Base-by-base conservation (phyloP, 1,140 invertebrate species). In the Grapholita molesta region DNA sequence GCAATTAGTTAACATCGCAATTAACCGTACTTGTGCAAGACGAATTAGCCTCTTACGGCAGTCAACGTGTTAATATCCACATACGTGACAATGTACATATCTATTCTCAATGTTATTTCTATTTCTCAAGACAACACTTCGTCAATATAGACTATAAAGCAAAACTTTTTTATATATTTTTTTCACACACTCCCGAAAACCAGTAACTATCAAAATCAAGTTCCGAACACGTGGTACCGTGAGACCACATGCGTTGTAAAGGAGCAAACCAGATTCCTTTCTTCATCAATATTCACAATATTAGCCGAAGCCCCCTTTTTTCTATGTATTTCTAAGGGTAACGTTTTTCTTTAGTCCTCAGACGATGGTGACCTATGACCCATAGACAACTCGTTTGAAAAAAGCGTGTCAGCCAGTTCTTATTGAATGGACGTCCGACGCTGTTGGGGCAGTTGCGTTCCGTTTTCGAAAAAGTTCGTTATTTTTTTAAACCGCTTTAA, bases 271-370 rank as follows among this genome's bases (percentile, higher is more conserved):
- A 84, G 87, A 90, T 90, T 88, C 70, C 76, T 82, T 90, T 89
- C 86, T 88, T 89, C 87, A 91, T 91, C 89, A 91, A 91, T 91
- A 91, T 91, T 89, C 89, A 91, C 87, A 85, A 91, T 91, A 89
- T 88, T 83, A 86, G 79, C 78, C 68, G 85, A 84, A 83, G 85
- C 81, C 86, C n/a, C 85, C 82, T 88, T 87, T 88, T 89, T 87
- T 79, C 77, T 71, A 67, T 70, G 28, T 73, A 64, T 80, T 88
- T 86, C 88, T 70, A 32, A 78, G 81, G 68, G 77, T 79, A 80
- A 79, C 70, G 74, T 82, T 90, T 89, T 90, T 88, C 80, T 80
- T 78, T 78, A 61, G 67, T 66, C 53, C 33, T 80, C 81, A 85
- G 85, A 88, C 88, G 85, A 77, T 82, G 74, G 79, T 88, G 84